Evolutionary conservation across 2,113 vertebrate species (phyloP), one percentile per base, ranked within the genome.

Genomic region (Setophaga petechia): DNA sequence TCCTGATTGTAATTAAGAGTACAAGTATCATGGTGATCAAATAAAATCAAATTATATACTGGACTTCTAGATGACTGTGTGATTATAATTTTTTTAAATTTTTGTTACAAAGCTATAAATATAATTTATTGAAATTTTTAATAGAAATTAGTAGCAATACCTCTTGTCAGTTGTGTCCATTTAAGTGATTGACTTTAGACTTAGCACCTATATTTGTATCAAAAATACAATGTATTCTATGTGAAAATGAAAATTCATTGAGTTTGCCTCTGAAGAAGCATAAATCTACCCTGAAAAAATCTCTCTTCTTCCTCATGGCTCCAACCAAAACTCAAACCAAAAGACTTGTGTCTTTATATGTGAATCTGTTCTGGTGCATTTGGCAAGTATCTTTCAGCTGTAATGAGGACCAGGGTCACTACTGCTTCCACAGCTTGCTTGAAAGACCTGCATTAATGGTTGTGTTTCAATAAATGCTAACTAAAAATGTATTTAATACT

Each of bases 1-100:
- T 47, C 18, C 2, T 71, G 73, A 78, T 93, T 86, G 52, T 77
- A 91, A 89, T 91, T 81, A 95, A 78, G 51, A 87, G 35, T 87
- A 63, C 37, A 87, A 84, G 49, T 87, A 93, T 94, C 58, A 82
- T 59, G 20, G 59, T 77, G 73, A 90, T 96, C 91, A 94, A 89
- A 80, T 93, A 71, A 80, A 96, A 95, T 92, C 37, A 41, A 92
- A 89, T 95, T 94, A 73, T 44, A 67, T 61, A 43, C 10, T 77
- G 21, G 33, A 13, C 69, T 95, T 91, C 41, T 71, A 79, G 31
- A 85, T 93, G 58, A 65, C 66, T 69, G 5, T 55, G 2, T 86
- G 71, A 75, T 95, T 93, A 95, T 30, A 6, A 25, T 75, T 79
- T 79, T 74, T 81, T 83, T 6, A 17, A 81, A 12, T 74, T 89